Evolutionary conservation across 2,797 vertebrate species (phyloP).

Genomic region (Tympanoctomys barrerae): DNA sequence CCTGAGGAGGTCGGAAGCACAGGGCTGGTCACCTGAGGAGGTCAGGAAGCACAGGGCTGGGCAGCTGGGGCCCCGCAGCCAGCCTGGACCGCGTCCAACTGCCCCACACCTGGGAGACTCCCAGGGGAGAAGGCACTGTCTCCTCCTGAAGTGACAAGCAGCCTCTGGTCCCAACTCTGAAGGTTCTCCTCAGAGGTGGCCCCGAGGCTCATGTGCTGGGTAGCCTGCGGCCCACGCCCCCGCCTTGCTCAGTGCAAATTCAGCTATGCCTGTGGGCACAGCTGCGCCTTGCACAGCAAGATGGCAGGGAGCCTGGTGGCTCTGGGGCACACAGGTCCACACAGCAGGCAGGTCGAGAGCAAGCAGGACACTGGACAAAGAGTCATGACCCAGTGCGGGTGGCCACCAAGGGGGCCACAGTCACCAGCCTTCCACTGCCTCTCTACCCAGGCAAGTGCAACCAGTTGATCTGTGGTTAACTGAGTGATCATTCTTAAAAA

Average conservation of each 20-base stretch:
- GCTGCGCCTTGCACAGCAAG: background rate
- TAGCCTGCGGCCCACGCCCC: fast-evolving
- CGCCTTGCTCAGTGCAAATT: background rate
- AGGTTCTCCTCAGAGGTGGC: fast-evolving
- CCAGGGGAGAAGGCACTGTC: background rate
- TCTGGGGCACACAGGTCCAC: fast-evolving
- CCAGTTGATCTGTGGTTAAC: background rate
- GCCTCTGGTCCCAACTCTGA: background rate
- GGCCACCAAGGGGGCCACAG: background rate
- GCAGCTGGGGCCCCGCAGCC: background rate
- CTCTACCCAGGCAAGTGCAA: background rate
- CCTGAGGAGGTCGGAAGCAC: too few species aligned
- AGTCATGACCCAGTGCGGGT: background rate
- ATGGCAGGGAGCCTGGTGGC: too few species aligned
- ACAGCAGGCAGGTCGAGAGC: background rate
- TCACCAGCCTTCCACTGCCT: fast-evolving
- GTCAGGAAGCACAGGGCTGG: background rate
- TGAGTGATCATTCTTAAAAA: background rate
- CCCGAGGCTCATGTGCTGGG: background rate
- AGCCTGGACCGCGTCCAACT: background rate
- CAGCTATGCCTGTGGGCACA: background rate
- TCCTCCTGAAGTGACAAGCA: background rate
- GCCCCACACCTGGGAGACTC: background rate
- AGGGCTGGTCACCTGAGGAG: background rate
- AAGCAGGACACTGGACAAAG: too few species aligned